These are phyloP conservation scores for Pteria penguin DNA, from an alignment of 2,888 invertebrate genomes.

Conservation along the genomic window DNA sequence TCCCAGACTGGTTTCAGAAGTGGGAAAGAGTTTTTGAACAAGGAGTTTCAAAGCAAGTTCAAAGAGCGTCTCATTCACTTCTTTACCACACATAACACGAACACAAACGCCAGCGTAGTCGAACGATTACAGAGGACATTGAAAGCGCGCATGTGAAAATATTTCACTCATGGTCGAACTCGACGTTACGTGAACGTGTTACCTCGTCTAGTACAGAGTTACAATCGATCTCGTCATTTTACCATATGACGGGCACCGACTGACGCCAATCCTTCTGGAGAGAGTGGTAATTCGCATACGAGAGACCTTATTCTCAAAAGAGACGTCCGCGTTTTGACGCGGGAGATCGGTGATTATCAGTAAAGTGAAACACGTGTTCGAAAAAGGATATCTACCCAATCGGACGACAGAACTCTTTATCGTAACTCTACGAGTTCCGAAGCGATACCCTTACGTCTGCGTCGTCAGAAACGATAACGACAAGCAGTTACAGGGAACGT, in stretches of 20 bases:
- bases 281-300: slow-evolving; percentile 27
- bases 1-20: slow-evolving; percentile 52
- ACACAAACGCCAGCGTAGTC: slow-evolving; percentile 69
- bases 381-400: slow-evolving; percentile 47
- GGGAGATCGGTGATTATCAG: too few relatives aligned
- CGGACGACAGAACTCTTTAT: slow-evolving; percentile 49
- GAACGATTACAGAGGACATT: slow-evolving; percentile 71
- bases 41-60: too few relatives aligned
- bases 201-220: too few relatives aligned
- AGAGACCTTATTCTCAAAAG: slow-evolving; percentile 14
- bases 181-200: too few relatives aligned
- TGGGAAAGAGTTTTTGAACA: slow-evolving; percentile 59
- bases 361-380: too few relatives aligned
- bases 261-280: slow-evolving; percentile 37
- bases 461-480: too few relatives aligned
- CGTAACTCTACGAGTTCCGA: too few relatives aligned
- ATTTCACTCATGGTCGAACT: slow-evolving; percentile 35
- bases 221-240: slow-evolving; percentile 39
- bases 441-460: too few relatives aligned
- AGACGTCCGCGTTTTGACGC: too few relatives aligned
- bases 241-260: too few relatives aligned
- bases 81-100: slow-evolving; percentile 60
- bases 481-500: slow-evolving; percentile 15
- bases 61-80: too few relatives aligned
- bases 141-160: slow-evolving; percentile 48